These are phyloP conservation scores for Bubo bubo DNA, from an alignment of 2,113 vertebrate species.

Conservation along the genomic window DNA sequence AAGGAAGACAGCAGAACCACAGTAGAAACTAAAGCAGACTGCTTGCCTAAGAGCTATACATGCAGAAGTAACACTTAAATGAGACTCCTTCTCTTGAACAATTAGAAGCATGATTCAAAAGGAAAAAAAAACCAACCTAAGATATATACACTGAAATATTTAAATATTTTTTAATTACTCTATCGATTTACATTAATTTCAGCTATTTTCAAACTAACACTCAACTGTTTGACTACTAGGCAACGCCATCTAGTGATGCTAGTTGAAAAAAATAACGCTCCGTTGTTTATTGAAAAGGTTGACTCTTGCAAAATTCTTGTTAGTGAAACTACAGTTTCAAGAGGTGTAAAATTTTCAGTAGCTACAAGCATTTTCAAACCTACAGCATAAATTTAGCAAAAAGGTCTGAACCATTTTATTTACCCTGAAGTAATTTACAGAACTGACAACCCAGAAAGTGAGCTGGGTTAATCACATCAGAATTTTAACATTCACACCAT, in stretches of 20 bases:
- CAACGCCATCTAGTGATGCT: conserved; percentile 48
- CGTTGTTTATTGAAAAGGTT: not conserved
- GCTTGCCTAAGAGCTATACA: not conserved
- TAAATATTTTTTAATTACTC: not conserved
- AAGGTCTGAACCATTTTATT: not conserved
- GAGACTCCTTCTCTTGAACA: not conserved
- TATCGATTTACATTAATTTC: not conserved
- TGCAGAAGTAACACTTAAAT: not conserved
- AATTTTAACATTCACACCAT: not conserved
- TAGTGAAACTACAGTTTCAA: not conserved
- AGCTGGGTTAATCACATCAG: not conserved
- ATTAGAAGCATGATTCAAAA: not conserved
- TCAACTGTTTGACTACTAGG: not conserved
- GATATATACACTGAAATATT: not conserved
- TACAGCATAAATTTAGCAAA: not conserved
- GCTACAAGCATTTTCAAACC: not conserved
- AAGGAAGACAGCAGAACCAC: not conserved
- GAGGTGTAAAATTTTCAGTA: not conserved
- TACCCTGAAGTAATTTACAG: not conserved
- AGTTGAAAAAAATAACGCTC: not conserved
- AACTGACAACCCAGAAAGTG: not conserved
- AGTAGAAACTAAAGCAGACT: not conserved
- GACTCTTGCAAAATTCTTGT: not conserved
- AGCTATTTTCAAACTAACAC: not conserved
- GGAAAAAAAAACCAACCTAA: not conserved